Percentiles rank a stretch among this genome's conserved stretches.
Evolutionary conservation across 2,797 vertebrate genomes (phyloP).

Genomic region (Clarias fuscus): DNA sequence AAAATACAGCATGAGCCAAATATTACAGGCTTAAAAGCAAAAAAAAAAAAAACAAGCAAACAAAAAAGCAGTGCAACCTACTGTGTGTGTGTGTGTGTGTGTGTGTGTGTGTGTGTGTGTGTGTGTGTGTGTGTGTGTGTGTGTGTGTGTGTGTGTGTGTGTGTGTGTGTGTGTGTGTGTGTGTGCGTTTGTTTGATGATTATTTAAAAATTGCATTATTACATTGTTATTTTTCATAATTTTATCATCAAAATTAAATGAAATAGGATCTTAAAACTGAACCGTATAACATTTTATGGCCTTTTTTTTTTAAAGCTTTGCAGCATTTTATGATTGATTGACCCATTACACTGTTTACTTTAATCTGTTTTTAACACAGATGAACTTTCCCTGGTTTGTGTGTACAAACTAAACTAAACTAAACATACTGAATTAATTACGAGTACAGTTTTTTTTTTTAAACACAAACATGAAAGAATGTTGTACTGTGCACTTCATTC

Average conservation of each 20-base stretch:
- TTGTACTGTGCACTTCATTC: not conserved
- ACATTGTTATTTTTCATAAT: not conserved
- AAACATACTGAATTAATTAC: not conserved
- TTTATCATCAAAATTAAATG: not conserved
- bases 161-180: too few relatives aligned
- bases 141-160: not conserved
- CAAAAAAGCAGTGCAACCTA: not conserved
- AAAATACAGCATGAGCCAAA: not conserved
- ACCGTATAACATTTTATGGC: not conserved
- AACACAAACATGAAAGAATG: not conserved
- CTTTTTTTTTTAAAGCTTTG: not conserved
- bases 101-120: too few relatives aligned
- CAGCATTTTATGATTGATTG: not conserved
- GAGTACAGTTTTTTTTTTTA: not conserved
- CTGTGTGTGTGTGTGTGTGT: not conserved
- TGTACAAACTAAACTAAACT: not conserved
- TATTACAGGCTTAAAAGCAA: not conserved
- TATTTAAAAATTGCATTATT: not conserved
- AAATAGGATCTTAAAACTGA: not conserved
- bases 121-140: not conserved
- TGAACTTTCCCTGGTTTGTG: not conserved
- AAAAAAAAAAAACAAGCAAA: too few relatives aligned
- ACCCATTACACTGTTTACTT: constrained; percentile 2
- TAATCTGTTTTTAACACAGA: not conserved
- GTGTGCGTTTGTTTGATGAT: not conserved